A percentile compares a stretch with the other conserved stretches of the same genome.
Evolutionary conservation across 1,140 invertebrate species (phyloP).

Genomic region (Drosophila ficusphila): DNA sequence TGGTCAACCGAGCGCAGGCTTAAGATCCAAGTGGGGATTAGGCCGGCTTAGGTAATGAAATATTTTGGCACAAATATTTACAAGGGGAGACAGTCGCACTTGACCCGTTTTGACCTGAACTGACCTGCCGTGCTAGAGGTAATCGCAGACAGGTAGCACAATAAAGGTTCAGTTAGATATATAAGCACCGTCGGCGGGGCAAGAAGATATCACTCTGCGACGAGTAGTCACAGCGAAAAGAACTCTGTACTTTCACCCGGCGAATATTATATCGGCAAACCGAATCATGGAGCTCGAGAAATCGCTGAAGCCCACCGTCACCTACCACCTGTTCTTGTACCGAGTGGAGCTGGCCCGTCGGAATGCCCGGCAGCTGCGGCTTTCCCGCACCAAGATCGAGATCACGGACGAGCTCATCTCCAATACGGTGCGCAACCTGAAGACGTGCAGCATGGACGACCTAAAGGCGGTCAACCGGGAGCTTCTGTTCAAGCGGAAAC

Average conservation of each 20-base stretch:
- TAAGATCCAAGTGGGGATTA: slow-evolving; percentile 63
- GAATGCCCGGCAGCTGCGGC: slow-evolving; percentile 60
- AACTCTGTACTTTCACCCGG: slow-evolving; percentile 48
- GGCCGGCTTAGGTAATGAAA: slow-evolving; percentile 70
- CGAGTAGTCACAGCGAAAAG: slow-evolving; percentile 38
- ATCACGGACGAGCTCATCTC: slow-evolving; percentile 77
- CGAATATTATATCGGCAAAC: neutral
- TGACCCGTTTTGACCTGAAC: slow-evolving; percentile 17
- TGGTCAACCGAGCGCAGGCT: slow-evolving; percentile 57
- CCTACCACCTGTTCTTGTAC: slow-evolving; percentile 72
- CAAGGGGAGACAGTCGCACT: slow-evolving; percentile 14
- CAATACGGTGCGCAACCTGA: slow-evolving; percentile 64
- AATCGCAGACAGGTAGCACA: slow-evolving; percentile 25
- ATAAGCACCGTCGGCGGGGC: slow-evolving; percentile 9
- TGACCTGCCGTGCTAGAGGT: slow-evolving; percentile 35
- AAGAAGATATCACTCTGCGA: slow-evolving; percentile 36
- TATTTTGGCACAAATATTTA: slow-evolving; percentile 81
- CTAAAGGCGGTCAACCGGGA: slow-evolving; percentile 72
- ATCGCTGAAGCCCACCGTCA: slow-evolving; percentile 56
- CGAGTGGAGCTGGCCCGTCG: slow-evolving; percentile 63
- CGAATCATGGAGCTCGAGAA: slow-evolving; percentile 58
- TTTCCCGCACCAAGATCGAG: slow-evolving; percentile 69
- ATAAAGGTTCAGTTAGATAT: neutral
- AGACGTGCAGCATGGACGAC: slow-evolving; percentile 73
- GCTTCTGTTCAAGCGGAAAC: slow-evolving; percentile 68